Conservation (phyloP, 2,888 invertebrate species). For the Sycophila texana region DNA sequence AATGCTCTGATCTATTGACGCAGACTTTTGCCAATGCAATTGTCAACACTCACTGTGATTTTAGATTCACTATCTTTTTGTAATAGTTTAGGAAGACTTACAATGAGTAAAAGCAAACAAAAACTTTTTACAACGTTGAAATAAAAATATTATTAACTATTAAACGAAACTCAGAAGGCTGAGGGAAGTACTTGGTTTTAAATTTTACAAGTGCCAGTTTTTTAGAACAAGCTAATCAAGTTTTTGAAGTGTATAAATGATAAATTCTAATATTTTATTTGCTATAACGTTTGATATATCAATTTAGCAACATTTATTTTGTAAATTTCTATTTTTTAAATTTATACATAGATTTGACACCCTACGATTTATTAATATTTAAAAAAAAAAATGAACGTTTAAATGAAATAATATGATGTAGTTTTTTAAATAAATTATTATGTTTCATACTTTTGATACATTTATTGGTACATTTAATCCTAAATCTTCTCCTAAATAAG, state of each 20-base stretch:
- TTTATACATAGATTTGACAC: slow-evolving; percentile 5
- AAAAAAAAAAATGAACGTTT: neutral
- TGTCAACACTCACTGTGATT: slow-evolving; percentile 51
- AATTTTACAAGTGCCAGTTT: too few relatives aligned
- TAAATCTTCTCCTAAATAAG: neutral
- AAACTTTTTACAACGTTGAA: neutral
- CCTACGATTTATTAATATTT: slow-evolving; percentile 16
- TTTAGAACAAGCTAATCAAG: neutral
- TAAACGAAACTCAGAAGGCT: neutral
- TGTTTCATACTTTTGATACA: slow-evolving; percentile 32
- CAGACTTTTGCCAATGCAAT: slow-evolving; percentile 37
- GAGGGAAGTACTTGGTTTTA: neutral
- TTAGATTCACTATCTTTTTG: slow-evolving; percentile 45
- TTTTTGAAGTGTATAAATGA: slow-evolving; percentile 3
- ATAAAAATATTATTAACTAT: neutral
- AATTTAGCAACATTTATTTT: slow-evolving; percentile 10
- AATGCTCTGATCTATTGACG: slow-evolving; percentile 21
- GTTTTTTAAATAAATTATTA: slow-evolving; percentile 48
- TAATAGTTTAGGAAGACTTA: slow-evolving; percentile 26
- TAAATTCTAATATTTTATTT: too few relatives aligned
- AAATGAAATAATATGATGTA: slow-evolving; percentile 12
- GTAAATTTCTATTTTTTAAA: slow-evolving; percentile 14
- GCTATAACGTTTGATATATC: too few relatives aligned
- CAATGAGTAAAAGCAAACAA: slow-evolving; percentile 19
- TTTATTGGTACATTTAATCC: neutral